Base-by-base conservation (phyloP, 2,797 vertebrate genomes). In the Sebastes matsubarae region DNA sequence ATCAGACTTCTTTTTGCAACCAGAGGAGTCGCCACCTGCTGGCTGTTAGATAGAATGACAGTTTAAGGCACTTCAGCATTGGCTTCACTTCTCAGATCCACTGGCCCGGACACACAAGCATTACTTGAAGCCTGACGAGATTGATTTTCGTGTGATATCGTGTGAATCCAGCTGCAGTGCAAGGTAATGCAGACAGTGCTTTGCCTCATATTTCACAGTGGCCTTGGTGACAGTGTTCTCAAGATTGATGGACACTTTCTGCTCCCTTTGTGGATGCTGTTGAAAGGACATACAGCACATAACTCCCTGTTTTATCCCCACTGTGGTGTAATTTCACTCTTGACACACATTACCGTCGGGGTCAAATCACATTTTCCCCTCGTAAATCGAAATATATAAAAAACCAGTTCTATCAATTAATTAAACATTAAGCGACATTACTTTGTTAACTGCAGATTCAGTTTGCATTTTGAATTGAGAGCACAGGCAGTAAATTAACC, bases 161-260 rank as follows among this genome's bases (percentile, higher is more conserved):
- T 9, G 46, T n/a, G 46, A 52, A 20, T 52, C 46, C 46, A 52
- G 46, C 46, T 52, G 46, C 20, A 8, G 7, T 4, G 18, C 20
- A 52, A 52, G 20, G 20, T 52, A 52, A 52, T n/a, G 46, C 46
- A n/a, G 20, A 52, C 68, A 66, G 57, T 57, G 74, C 60, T 34
- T 16, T 8, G 32, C 63, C 42, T 89, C 27, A 16, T 88, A 81
- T 87, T 85, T 89, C 78, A 77, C 20, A 34, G 9, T 57, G 75
- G 71, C 81, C 81, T 84, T 67, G 67, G 77, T 79, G 74, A 81
- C 72, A 46, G 25, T 67, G 57, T 73, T 87, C 61, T 63, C n/a
- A 52, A 77, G 84, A 91, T 89, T 18, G 46, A 89, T 86, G 72
- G 64, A n/a, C 52, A 10, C 65, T 70, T 81, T 79, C 36, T 77